These are phyloP conservation scores for Dasyprocta punctata DNA, from an alignment of 2,113 vertebrate genomes.

Conservation along the genomic window DNA sequence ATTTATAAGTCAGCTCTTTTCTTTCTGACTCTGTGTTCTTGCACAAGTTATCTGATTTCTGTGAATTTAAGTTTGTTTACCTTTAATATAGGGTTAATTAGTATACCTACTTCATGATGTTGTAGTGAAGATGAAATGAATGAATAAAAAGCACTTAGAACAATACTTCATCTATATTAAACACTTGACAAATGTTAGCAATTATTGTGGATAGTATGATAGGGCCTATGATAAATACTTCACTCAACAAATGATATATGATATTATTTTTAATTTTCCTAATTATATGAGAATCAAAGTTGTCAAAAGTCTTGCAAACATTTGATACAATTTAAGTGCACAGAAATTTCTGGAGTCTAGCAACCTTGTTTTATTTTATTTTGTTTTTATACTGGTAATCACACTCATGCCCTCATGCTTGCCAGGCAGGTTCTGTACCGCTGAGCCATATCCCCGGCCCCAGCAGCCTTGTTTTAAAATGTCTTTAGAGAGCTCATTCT, in stretches of 20 bases:
- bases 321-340: constrained; percentile 14
- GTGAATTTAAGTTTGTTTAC: not conserved
- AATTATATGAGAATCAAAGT: constrained; percentile 17
- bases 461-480: not conserved
- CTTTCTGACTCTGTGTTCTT: not conserved
- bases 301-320: constrained; percentile 6
- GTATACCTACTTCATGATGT: not conserved
- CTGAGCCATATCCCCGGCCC: too few relatives aligned
- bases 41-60: not conserved
- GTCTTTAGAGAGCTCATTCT: not conserved
- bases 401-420: too few relatives aligned
- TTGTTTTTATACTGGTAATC: too few relatives aligned
- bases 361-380: not conserved
- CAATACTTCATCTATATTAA: not conserved
- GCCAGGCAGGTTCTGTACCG: too few relatives aligned
- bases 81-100: not conserved
- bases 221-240: constrained; percentile 20
- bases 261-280: constrained; percentile 18
- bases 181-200: not conserved
- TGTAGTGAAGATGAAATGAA: constrained; percentile 19
- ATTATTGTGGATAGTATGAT: not conserved
- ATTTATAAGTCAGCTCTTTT: not conserved
- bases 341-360: constrained; percentile 8
- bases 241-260: not conserved
- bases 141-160: not conserved